Evolutionary conservation across 2,888 invertebrate genomes (phyloP), one percentile per base, ranked within the genome.

Genomic region (Acheta domesticus): DNA sequence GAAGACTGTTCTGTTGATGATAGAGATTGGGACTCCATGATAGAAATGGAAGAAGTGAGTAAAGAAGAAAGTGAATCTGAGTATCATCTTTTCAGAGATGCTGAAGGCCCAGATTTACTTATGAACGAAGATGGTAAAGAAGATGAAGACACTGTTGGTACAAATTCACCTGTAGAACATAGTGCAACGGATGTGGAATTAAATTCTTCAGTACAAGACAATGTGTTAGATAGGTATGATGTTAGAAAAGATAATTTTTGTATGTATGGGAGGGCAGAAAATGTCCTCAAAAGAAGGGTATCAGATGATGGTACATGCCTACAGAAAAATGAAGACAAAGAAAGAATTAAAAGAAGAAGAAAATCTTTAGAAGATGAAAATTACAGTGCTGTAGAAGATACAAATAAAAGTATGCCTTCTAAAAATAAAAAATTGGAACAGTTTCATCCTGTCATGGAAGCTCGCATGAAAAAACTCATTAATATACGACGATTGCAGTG

Each of bases 401-500:
- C 36, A 36, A 36, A 5, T 36, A 36, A 36, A 36, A 62, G n/a
- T 12, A 19, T 62, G 11, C n/a, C 62, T 19, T 62, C 16, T n/a
- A 62, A 62, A 62, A 62, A 1, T 62, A 62, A 62, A 62, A 62
- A 62, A 62, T n/a, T 62, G 8, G 84, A 86, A 78, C 86, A 87
- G 4, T 86, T 89, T 23, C 76, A 76, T 50, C 78, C 80, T 48
- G 74, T 74, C 19, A 80, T 80, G 80, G 78, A 80, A 73, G 76
- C 49, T 21, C 49, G 77, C 16, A 80, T 89, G 49, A 83, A 85
- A 79, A 81, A 84, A 5, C 89, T 89, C 81, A 87, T 89, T 78
- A 88, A 89, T 81, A 83, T 86, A 62, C 83, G 85, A 12, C 87
- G 86, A 80, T 83, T 90, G 1, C 84, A 86, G 12, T 92, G 92